Base-by-base conservation (phyloP, 1,140 invertebrate genomes). In the Zaprionus vittiger region DNA sequence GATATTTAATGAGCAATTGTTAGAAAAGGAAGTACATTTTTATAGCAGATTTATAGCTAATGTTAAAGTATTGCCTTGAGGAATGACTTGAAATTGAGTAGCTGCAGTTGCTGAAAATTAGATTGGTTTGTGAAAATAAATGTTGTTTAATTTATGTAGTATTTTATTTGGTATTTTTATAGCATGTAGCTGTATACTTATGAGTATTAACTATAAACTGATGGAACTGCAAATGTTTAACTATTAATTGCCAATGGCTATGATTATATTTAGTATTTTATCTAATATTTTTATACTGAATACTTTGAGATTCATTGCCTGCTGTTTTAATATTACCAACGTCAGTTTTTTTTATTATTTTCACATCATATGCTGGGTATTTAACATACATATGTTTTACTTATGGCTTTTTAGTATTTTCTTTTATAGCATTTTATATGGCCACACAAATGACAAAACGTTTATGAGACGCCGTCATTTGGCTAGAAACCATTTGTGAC, bases 401-500 rank as follows among this genome's bases (percentile, higher is more conserved):
- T 56, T 56, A 28, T 65, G 22, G 20, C 24, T 56, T 66, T 67
- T 67, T 57, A 41, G 41, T 26, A 28, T 38, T 59, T 64, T 59
- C 22, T 15, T 59, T 70, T 52, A 44, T 47, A 15, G 41, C 67
- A 28, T 63, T 74, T 74, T 44, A 34, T 55, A 74, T 75, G 67
- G 79, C 47, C 65, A 71, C 72, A 57, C 68, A 79, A 86, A 76
- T 86, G 69, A 67, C 64, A 60, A 73, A 61, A 55, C 82, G 83
- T 86, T 85, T 85, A 86, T 82, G 83, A 24, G 67, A 31, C 78
- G 65, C 75, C 62, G 81, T 62, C 71, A 75, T 83, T 83, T 77
- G 81, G 73, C 67, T 72, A 79, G n/a, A 47, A 47, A 65, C 57
- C 60, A 64, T 56, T 77, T 59, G 28, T 55, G 83, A 86, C 83